A percentile compares a stretch with the other conserved stretches of the same genome.
Conservation (phyloP, 2,797 vertebrate genomes). For the Poeciliopsis gracilis region DNA sequence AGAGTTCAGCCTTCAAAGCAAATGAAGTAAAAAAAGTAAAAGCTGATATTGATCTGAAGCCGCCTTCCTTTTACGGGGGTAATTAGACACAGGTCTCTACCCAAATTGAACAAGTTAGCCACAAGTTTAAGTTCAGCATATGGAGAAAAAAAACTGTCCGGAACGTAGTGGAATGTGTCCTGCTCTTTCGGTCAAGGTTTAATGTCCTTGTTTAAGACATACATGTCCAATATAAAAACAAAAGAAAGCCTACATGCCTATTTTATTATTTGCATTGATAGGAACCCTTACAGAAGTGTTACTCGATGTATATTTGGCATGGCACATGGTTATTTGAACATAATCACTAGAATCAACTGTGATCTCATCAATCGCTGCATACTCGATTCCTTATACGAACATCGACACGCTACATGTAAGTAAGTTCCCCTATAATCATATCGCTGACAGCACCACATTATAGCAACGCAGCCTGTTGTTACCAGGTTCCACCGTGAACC, state of each 20-base stretch:
- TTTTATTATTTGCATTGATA: background rate
- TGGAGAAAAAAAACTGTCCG: background rate
- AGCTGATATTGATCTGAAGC: background rate
- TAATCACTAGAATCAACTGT: constrained; percentile 9
- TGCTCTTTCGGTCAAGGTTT: background rate
- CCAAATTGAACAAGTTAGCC: background rate
- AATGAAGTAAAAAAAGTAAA: background rate
- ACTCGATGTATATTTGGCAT: background rate
- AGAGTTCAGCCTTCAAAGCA: background rate
- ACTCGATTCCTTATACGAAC: background rate
- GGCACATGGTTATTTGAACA: background rate
- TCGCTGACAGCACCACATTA: constrained; percentile 11
- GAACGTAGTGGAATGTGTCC: background rate
- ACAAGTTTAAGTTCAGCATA: background rate
- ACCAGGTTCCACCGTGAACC: background rate
- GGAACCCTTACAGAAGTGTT: background rate
- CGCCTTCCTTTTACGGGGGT: background rate
- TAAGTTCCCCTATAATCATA: constrained; percentile 12
- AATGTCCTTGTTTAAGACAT: background rate
- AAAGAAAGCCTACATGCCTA: background rate
- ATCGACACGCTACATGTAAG: constrained; percentile 6
- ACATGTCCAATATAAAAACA: background rate
- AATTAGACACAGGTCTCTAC: background rate
- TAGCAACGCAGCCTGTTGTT: background rate
- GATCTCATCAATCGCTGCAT: background rate